These are phyloP conservation scores for Phrynocephalus forsythii DNA, from an alignment of 2,797 vertebrate genomes.

Conservation along the genomic window DNA sequence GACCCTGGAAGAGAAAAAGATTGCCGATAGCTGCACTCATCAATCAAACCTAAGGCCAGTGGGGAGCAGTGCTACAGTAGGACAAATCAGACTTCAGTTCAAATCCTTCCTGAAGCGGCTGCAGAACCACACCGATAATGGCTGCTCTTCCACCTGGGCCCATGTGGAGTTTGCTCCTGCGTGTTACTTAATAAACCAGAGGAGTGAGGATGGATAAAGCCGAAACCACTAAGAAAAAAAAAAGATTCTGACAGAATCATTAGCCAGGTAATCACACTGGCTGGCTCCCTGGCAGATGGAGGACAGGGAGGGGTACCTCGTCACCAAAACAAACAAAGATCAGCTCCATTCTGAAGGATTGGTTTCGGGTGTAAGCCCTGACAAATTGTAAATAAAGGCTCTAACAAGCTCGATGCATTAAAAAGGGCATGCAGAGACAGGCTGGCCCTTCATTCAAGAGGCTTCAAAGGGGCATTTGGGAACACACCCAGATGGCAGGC, in stretches of 20 bases:
- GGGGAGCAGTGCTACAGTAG: too few relatives aligned
- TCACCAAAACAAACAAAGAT: background rate
- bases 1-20: too few relatives aligned
- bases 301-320: background rate
- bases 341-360: background rate
- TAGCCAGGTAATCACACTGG: fast-evolving
- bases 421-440: conserved; percentile 33
- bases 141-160: background rate
- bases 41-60: too few relatives aligned
- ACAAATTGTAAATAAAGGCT: background rate
- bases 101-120: background rate
- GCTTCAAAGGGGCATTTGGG: background rate
- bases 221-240: conserved; percentile 2
- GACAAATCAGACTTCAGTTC: background rate
- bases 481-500: conserved; percentile 26
- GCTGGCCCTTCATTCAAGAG: background rate
- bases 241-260: background rate
- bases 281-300: background rate
- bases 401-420: background rate
- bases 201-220: background rate
- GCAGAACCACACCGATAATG: too few relatives aligned
- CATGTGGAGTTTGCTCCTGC: fast-evolving
- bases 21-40: too few relatives aligned
- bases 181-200: background rate
- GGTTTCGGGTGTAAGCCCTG: background rate